These are phyloP conservation scores for Cerceris rybyensis DNA, from an alignment of 2,888 invertebrate species.

Conservation along the genomic window DNA sequence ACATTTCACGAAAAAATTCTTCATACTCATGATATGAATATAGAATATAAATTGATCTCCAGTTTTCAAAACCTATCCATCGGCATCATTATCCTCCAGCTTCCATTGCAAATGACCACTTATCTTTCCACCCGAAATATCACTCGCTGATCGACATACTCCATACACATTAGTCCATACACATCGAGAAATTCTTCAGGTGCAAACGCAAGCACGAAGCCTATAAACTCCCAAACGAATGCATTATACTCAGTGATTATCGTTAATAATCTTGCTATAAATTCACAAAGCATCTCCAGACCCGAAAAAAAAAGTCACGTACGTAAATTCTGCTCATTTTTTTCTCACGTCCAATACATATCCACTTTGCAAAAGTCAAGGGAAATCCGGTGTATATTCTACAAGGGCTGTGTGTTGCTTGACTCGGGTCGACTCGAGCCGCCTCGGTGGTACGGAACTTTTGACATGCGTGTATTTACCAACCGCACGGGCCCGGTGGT, in stretches of 20 bases:
- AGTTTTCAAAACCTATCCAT: no score
- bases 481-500: slow-evolving; percentile 51
- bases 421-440: slow-evolving; percentile 15
- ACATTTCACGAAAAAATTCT: no score
- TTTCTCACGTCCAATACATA: slow-evolving; percentile 33
- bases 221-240: no score
- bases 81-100: no score
- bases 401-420: slow-evolving; percentile 4
- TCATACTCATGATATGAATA: no score
- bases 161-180: no score
- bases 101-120: no score
- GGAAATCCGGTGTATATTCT: slow-evolving; percentile 18
- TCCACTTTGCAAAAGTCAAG: slow-evolving; percentile 36
- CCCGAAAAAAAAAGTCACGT: not conserved
- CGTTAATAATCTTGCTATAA: slow-evolving; percentile 15
- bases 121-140: no score
- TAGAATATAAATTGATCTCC: no score
- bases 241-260: slow-evolving; percentile 24
- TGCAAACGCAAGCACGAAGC: no score
- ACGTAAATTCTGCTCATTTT: slow-evolving; percentile 25
- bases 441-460: slow-evolving; percentile 46
- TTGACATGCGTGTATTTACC: slow-evolving; percentile 64
- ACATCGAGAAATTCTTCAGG: no score
- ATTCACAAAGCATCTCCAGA: slow-evolving; percentile 26
- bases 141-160: no score